Evolutionary conservation across 2,113 vertebrate genomes (phyloP), one percentile per base, ranked within the genome.

Genomic region (Notiomystis cincta): DNA sequence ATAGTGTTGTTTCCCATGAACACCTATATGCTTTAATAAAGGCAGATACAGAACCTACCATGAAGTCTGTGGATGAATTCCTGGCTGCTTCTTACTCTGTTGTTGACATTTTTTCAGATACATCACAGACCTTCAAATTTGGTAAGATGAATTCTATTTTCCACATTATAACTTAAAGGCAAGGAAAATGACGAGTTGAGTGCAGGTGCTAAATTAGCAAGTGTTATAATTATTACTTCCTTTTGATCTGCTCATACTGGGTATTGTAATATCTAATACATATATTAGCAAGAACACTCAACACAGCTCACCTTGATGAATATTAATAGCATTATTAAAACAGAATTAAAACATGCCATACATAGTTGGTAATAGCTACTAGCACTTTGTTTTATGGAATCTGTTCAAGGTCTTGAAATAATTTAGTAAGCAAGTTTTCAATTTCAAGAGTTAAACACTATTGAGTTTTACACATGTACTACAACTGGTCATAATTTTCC

Each of bases 311-410:
- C 50, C n/a, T 84, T 81, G 48, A 20, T 89, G 73, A 89, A 96
- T 93, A 94, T 87, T 92, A 89, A 93, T 84, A 94, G 9, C 51
- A 28, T 67, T 87, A 91, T 95, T 93, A 91, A 94, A 94, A 87
- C 23, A 61, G 31, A 79, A 91, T 85, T 92, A 66, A 31, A 66
- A 64, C 72, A 62, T 47, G 61, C 4, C 8, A 48, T 67, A 48
- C 25, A 37, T 40, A 71, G 38, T 14, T 69, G 37, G 12, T 67
- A 95, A 90, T 76, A 95, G 40, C 17, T 81, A 69, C 22, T 66
- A 87, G 66, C 40, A 85, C 11, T 8, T 79, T 75, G 53, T 48
- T 92, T 89, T 77, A 71, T 11, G 51, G 53, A 90, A 79, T 69
- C 66, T 82, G 14, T 82, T 90, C 75, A 82, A 91, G 64, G 78